Base-by-base conservation (phyloP, 2,797 vertebrate genomes). In the Molossus molossus region DNA sequence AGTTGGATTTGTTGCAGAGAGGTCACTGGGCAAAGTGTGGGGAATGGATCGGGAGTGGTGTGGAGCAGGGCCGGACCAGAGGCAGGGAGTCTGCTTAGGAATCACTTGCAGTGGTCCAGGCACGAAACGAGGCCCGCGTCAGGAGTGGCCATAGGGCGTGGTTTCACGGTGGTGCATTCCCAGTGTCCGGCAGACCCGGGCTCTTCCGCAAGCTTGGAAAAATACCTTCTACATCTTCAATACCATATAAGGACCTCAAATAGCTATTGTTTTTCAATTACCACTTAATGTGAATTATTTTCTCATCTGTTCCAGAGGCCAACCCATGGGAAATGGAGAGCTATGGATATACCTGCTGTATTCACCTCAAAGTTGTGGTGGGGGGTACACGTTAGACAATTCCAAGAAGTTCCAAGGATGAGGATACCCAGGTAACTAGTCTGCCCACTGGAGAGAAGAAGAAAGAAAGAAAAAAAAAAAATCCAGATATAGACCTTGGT, bases 101-200 rank as follows among this genome's bases (percentile, higher is more conserved):
- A 18, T 85, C 80, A 37, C 0, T 50, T 4, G 23, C 27, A 11
- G 14, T 50, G 29, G 48, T 27, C 17, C 55, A 37, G 21, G 45
- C 14, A 40, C 33, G 45, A 83, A 58, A 55, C 0, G 0, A 76
- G 10, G 13, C 9, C 3, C 11, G 5, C 1, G 3, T 12, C 65
- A 62, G 27, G 48, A 7, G 18, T 17, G 20, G 29, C 23, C 5
- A 0, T 13, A 14, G 21, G 4, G 13, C 62, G 20, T 45, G 37
- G 53, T 48, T 94, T 69, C n/a, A 55, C 1, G 14, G 21, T 4
- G 20, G 2, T 27, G 18, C 48, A n/a, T 55, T 58, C 65, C 57
- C 15, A 62, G n/a, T 3, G 40, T 55, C 33, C 55, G 33, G 2
- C 11, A 87, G 45, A 55, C 2, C 6, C 55, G 12, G n/a, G 21